Base-by-base conservation (phyloP, 2,888 invertebrate species). In the Pristionchus japonicus region DNA sequence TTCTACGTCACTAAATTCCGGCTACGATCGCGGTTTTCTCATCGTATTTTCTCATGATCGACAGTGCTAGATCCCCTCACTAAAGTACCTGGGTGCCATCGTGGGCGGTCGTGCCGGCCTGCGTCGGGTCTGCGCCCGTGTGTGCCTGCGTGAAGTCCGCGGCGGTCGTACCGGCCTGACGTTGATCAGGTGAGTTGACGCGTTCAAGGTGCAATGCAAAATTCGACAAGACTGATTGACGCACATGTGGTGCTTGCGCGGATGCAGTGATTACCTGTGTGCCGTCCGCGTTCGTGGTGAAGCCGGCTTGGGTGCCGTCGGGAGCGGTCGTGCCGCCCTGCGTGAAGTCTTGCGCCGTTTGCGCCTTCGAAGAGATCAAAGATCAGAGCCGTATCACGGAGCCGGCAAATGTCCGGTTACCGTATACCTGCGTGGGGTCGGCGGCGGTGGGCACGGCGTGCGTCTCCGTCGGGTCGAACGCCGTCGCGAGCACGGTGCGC, bases 381-480 rank as follows among this genome's bases (percentile, higher is more conserved):
- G n/a, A 23, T n/a, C 57, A n/a, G 20, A 57, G 23, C 3, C 23
- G 23, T 49, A 3, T 17, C 49, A 49, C 49, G 3, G 31, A 34
- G 15, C 67, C 67, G 67, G 64, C 64, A 27, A 31, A 67, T 64
- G 15, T 1, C 15, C 64, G n/a, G 27, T 27, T 64, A 64, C 64
- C n/a, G 64, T 64, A 61, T 64, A 31, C 67, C 34, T 67, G 67
- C 67, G 67, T 67, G 67, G 34, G 34, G 7, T 67, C 67, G 67
- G 67, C 31, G 20, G 31, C 31, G 31, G 67, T 67, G 17, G 31
- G 31, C 13, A 9, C 67, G 15, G 67, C 31, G 31, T 67, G 67
- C 67, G 67, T 34, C 67, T 67, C 67, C 31, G 67, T 67, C 67
- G 67, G 67, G 34, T 67, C 67, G 34, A 67, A 67, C 31, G 67